Evolutionary conservation across 2,888 invertebrate genomes (phyloP).

Genomic region (Chrysodeixis includens): DNA sequence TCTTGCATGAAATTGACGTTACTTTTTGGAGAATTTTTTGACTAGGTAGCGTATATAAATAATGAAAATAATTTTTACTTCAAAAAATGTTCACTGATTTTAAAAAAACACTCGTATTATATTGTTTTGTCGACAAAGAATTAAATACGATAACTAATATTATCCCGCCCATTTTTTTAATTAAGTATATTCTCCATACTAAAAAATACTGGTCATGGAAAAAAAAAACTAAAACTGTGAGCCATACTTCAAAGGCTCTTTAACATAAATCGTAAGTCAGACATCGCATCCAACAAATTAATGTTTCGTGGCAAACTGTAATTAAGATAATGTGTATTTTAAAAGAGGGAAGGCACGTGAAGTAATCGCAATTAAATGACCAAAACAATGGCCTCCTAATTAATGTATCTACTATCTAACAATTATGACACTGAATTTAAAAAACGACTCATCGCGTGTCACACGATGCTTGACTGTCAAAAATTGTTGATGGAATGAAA

Average conservation of each 20-base stretch:
- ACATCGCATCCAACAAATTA: slow-evolving; percentile 51
- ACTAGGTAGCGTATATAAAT: slow-evolving; percentile 6
- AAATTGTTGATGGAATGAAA: slow-evolving; percentile 41
- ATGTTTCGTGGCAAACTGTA: slow-evolving; percentile 69
- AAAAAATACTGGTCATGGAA: neutral
- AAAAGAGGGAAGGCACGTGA: slow-evolving; percentile 59
- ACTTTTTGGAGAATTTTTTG: slow-evolving; percentile 44
- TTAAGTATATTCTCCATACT: too few species aligned
- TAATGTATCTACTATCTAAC: slow-evolving; percentile 67
- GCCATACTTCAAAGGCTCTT: neutral
- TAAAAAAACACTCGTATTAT: too few species aligned
- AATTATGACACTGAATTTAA: slow-evolving; percentile 82
- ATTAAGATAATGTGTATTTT: slow-evolving; percentile 75
- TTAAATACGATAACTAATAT: too few species aligned
- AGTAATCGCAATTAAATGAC: slow-evolving; percentile 53
- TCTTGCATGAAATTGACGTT: slow-evolving; percentile 58
- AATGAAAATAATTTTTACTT: slow-evolving; percentile 7
- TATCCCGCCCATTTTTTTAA: too few species aligned
- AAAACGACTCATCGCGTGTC: slow-evolving; percentile 76
- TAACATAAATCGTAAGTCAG: slow-evolving; percentile 40
- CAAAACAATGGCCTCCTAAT: slow-evolving; percentile 64
- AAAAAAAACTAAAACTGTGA: neutral
- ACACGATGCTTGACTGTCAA: slow-evolving; percentile 42
- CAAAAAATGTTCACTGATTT: too few species aligned
- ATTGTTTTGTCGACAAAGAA: too few species aligned